Evolutionary conservation across 2,113 vertebrate species (phyloP).

Genomic region (Ptychochromis oligacanthus): DNA sequence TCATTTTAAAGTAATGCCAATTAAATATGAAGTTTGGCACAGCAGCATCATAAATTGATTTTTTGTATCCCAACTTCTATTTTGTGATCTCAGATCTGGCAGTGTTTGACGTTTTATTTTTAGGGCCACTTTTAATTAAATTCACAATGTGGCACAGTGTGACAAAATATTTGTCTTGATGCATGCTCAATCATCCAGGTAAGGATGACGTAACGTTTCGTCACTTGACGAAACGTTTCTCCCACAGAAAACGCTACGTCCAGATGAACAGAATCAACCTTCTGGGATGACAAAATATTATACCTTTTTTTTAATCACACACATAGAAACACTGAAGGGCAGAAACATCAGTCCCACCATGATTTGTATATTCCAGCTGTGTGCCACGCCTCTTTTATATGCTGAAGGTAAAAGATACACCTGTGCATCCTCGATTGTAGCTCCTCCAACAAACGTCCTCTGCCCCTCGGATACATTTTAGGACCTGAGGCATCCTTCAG

Average conservation of each 20-base stretch:
- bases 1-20: background rate
- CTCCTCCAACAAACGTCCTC: background rate
- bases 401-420: background rate
- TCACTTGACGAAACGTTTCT: too few species aligned
- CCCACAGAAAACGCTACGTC: too few species aligned
- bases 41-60: background rate
- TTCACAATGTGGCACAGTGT: background rate
- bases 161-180: background rate
- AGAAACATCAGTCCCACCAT: background rate
- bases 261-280: too few species aligned
- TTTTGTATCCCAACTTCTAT: background rate
- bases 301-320: background rate
- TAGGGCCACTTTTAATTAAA: too few species aligned
- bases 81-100: background rate
- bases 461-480: background rate
- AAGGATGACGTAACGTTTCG: too few species aligned
- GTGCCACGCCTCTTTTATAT: background rate
- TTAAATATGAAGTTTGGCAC: background rate
- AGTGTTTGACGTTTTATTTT: background rate
- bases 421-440: background rate
- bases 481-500: background rate
- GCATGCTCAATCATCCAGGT: too few species aligned
- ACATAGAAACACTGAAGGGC: background rate
- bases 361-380: background rate
- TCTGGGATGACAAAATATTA: background rate